Percentiles rank a stretch among this genome's conserved stretches.
Conservation (phyloP, 2,888 invertebrate species). For the Tipula helvola region DNA sequence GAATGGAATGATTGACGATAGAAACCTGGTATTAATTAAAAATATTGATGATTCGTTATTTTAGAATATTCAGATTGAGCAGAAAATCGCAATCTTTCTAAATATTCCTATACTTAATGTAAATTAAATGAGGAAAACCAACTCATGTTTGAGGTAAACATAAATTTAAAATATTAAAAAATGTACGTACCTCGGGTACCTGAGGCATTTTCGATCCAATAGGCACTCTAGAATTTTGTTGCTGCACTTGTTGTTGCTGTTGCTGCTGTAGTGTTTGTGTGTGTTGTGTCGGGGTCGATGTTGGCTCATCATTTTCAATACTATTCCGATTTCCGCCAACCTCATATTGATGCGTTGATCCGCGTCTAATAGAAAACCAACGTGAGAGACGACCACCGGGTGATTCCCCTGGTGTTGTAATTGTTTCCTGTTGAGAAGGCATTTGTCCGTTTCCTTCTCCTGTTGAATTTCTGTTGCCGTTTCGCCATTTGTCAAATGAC, state of each 20-base stretch:
- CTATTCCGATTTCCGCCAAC: slow-evolving; percentile 37
- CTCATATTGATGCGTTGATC: slow-evolving; percentile 73
- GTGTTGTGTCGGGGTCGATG: not conserved
- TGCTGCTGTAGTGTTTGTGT: not conserved
- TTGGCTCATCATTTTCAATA: slow-evolving; percentile 22
- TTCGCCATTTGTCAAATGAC: slow-evolving; percentile 58
- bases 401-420: slow-evolving; percentile 51
- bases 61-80: no score
- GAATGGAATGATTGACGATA: no score
- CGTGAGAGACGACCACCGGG: slow-evolving; percentile 66
- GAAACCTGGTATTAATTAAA: no score
- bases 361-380: slow-evolving; percentile 80
- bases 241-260: slow-evolving; percentile 17
- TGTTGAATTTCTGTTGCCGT: slow-evolving; percentile 28
- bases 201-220: slow-evolving; percentile 55
- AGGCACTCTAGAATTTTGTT: slow-evolving; percentile 9
- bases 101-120: no score
- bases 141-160: no score
- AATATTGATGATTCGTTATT: no score
- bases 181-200: slow-evolving; percentile 56
- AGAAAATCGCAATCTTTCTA: no score
- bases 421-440: slow-evolving; percentile 24
- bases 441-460: slow-evolving; percentile 13
- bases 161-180: no score
- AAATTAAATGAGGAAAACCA: no score